Evolutionary conservation across 2,888 invertebrate genomes (phyloP), one percentile per base, ranked within the genome.

Genomic region (Hypsopygia costalis): DNA sequence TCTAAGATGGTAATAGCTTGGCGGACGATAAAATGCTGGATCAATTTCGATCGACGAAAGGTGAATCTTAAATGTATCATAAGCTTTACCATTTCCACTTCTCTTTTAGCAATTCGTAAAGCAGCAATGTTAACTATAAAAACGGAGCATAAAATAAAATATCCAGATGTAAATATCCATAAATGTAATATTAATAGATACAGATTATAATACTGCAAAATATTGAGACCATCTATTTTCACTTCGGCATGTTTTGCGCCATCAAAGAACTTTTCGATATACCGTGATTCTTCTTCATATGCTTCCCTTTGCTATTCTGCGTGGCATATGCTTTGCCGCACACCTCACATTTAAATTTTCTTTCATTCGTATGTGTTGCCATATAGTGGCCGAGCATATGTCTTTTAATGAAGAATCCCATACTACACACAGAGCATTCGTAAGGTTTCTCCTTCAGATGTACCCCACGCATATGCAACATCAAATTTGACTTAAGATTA

Each of bases 321-420:
- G 85, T 87, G 0, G 83, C 83, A 40, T 85, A 90, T 49, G 89
- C 91, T 40, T 90, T 91, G 0, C 90, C 90, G 50, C 92, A 93
- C 0, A 91, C 76, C 8, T 92, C 91, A 49, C 92, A 92, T 40
- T 91, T 89, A 42, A 90, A 91, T 11, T 82, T 86, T 22, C 88
- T 81, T 29, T 91, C 91, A 34, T 89, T 89, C 0, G 87, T 87
- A 40, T 87, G 87, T 7, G 81, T 82, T 1, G 83, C 80, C 67
- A 86, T 65, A 40, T 88, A 87, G 53, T 91, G 91, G 0, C 81
- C 82, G 9, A 82, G 52, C 72, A 85, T 83, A 48, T 90, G 90
- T 0, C 81, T 57, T 46, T 82, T 83, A 1, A 81, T 78, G 10
- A 87, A 88, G 54, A 89, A 89, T 0, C 81, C 80, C 81, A 87